phyloP scores from a whole-genome alignment of 2,888 invertebrate species.

The Oasisia sp. region DNA sequence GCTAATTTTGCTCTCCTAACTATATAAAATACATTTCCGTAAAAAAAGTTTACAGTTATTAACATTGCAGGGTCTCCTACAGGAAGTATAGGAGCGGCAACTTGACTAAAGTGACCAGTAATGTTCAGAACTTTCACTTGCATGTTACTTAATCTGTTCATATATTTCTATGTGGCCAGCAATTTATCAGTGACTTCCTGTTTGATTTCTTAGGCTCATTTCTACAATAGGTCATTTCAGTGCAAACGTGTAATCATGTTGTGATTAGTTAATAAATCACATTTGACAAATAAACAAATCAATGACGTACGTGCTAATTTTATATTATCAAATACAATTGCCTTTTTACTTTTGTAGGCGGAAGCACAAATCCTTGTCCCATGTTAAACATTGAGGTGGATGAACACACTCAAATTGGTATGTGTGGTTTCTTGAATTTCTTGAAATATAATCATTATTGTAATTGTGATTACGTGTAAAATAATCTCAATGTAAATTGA shows the following conservation, averaged over 20 bases:
- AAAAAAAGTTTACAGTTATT: too few relatives aligned
- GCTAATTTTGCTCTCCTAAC: too few relatives aligned
- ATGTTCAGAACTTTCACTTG: too few relatives aligned
- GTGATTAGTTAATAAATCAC: background rate
- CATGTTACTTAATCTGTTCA: background rate
- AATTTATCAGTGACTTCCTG: background rate
- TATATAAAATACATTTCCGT: too few relatives aligned
- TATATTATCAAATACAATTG: background rate
- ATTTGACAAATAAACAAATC: background rate
- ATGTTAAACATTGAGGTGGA: background rate
- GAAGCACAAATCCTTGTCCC: background rate
- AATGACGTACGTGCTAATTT: background rate
- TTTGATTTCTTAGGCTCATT: background rate
- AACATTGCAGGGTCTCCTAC: too few relatives aligned
- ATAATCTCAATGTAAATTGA: too few relatives aligned
- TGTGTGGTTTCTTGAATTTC: background rate
- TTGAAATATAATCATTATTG: too few relatives aligned
- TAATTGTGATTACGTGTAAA: too few relatives aligned
- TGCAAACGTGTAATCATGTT: background rate
- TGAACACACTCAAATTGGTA: background rate
- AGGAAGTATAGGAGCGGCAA: too few relatives aligned
- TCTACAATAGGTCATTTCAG: background rate
- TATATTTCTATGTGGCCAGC: background rate
- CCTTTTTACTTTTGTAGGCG: background rate
- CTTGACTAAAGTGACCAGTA: too few relatives aligned